A percentile compares a stretch with the other conserved stretches of the same genome.
Conservation (phyloP, 2,113 vertebrate genomes). For the Synodontis membranacea region DNA sequence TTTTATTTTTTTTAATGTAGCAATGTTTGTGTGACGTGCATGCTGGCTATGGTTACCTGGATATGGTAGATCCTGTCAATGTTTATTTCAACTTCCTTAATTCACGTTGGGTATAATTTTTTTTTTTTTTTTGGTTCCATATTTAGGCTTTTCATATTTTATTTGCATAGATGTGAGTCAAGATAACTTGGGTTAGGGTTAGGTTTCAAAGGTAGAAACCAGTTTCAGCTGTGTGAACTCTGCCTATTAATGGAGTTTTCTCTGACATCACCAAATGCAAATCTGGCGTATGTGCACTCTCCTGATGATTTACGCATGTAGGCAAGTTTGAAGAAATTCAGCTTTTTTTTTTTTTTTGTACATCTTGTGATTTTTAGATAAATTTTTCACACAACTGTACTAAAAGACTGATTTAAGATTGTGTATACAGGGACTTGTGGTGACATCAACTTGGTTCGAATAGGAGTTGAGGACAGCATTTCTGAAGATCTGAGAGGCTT, state of each 20-base stretch:
- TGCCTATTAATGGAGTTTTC: background rate
- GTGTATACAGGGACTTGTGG: slow-evolving; percentile 81
- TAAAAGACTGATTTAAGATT: background rate
- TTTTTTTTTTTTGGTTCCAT: background rate
- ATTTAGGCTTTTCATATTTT: background rate
- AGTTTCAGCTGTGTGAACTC: background rate
- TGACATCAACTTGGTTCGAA: slow-evolving; percentile 82
- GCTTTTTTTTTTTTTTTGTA: background rate
- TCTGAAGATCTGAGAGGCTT: slow-evolving; percentile 74
- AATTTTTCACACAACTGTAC: background rate
- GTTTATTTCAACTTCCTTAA: background rate
- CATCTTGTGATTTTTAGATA: background rate
- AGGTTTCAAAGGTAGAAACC: too few relatives aligned
- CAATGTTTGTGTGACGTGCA: background rate
- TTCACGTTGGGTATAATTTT: background rate
- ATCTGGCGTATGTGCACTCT: background rate
- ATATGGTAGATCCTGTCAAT: background rate
- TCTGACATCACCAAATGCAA: background rate
- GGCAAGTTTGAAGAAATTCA: background rate
- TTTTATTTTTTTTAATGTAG: too few relatives aligned
- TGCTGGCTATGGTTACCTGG: background rate
- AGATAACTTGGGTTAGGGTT: too few relatives aligned
- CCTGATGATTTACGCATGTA: background rate
- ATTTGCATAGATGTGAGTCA: background rate
- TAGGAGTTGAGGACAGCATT: slow-evolving; percentile 81